These are phyloP conservation scores for Scytalopus superciliaris DNA, from an alignment of 2,113 vertebrate genomes.

Conservation along the genomic window DNA sequence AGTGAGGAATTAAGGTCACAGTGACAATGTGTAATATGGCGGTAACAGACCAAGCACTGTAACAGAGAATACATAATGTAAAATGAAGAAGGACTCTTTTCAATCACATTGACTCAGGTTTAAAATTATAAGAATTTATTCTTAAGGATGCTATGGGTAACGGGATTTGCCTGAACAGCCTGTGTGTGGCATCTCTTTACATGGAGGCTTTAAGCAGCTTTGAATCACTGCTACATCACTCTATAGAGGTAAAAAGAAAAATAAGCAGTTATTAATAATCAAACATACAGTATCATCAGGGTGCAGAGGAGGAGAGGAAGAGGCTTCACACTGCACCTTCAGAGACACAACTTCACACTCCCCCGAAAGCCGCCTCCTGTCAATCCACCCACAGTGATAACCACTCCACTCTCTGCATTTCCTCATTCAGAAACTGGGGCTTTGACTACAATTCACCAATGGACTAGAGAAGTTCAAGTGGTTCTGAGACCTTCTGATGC, in stretches of 20 bases:
- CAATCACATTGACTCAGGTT: neutral
- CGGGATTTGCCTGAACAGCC: neutral
- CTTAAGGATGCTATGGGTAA: neutral
- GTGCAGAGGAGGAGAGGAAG: neutral
- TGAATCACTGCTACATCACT: neutral
- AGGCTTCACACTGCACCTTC: neutral
- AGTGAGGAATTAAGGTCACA: neutral
- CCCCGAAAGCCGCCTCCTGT: neutral
- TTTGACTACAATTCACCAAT: neutral
- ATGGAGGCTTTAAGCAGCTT: neutral
- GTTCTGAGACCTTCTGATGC: neutral
- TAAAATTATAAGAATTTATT: neutral
- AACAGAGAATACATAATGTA: neutral
- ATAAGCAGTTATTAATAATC: neutral
- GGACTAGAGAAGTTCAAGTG: neutral
- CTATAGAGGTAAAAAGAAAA: neutral
- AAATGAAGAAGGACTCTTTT: neutral
- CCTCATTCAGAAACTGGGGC: neutral
- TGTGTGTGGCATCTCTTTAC: neutral
- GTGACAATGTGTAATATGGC: neutral
- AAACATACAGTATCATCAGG: neutral
- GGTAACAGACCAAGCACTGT: neutral
- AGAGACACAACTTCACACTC: neutral
- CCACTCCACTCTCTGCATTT: neutral
- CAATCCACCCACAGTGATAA: accelerated